A percentile compares a stretch with the other conserved stretches of the same genome.
Conservation (phyloP, 2,113 vertebrate species). For the Phrynosoma platyrhinos region DNA sequence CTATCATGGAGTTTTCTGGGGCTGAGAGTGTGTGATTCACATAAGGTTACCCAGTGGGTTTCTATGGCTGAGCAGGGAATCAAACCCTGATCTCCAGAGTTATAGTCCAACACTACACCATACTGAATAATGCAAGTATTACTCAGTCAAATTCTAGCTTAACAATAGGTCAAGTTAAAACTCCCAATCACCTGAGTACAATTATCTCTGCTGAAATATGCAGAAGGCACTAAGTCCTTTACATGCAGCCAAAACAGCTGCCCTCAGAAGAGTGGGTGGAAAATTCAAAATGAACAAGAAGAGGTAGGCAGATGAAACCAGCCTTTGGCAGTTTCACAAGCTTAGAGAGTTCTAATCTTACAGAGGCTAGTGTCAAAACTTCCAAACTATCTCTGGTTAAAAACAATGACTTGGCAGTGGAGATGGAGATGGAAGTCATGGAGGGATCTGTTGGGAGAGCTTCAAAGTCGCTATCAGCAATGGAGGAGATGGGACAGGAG, state of each 20-base stretch:
- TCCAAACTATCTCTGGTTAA: not conserved
- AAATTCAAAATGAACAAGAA: not conserved
- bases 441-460: fast-evolving
- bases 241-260: fast-evolving
- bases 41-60: too few relatives aligned
- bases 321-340: not conserved
- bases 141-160: not conserved
- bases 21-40: too few relatives aligned
- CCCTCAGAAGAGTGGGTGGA: not conserved
- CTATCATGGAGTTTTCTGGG: too few relatives aligned
- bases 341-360: not conserved
- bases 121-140: not conserved
- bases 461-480: fast-evolving
- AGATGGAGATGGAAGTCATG: not conserved
- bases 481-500: not conserved
- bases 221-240: not conserved
- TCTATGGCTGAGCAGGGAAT: too few relatives aligned
- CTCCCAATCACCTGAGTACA: not conserved
- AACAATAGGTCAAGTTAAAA: conserved; percentile 8
- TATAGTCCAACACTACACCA: too few relatives aligned
- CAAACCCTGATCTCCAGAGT: too few relatives aligned
- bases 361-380: not conserved
- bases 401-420: fast-evolving
- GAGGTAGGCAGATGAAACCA: conserved; percentile 12
- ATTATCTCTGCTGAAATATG: fast-evolving